Evolutionary conservation across 2,888 invertebrate species (phyloP), one percentile per base, ranked within the genome.

Genomic region (Andrena fulva): DNA sequence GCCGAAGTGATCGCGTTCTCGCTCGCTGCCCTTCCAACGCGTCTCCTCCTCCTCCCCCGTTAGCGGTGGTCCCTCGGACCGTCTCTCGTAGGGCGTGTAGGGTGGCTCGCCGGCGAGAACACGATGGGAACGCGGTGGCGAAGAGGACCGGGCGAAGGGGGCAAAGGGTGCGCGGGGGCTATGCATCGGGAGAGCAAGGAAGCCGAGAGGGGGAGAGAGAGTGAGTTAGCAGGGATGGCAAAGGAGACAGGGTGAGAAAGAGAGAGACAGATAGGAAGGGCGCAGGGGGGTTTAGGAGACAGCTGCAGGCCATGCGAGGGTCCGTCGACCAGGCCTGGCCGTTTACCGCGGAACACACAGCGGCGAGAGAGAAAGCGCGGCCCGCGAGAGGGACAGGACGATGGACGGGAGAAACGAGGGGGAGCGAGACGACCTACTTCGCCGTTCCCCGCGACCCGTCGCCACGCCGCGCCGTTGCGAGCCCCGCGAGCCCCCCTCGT

Each of bases 261-360:
- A 66, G 73, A 8, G 29, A 62, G 56, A 50, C 24, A 31, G 42
- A 59, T 60, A 48, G 60, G 10, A 42, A 24, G 10, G 52, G 35
- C 12, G 20, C 27, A 52, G 66, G 70, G 60, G 84, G 80, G 88
- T 89, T 90, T 91, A 90, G 91, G 92, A 92, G 88, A 89, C 89
- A 93, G 93, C 92, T 93, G 92, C 92, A 91, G 92, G 92, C 92
- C 92, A 92, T 92, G 91, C 92, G 91, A 92, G 93, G 93, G 92
- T 92, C 92, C 88, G 89, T 81, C 90, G 87, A 89, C 87, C 90
- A 87, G 80, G 87, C 87, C 85, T 90, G 89, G 84, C 87, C 90
- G 89, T 89, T 89, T 88, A 89, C 89, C 89, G 90, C 90, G 90
- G 89, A 90, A 90, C 90, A 89, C 89, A 87, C 85, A 82, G 84